Conservation (phyloP, 1,140 invertebrate genomes). For the Drosophila bifasciata region DNA sequence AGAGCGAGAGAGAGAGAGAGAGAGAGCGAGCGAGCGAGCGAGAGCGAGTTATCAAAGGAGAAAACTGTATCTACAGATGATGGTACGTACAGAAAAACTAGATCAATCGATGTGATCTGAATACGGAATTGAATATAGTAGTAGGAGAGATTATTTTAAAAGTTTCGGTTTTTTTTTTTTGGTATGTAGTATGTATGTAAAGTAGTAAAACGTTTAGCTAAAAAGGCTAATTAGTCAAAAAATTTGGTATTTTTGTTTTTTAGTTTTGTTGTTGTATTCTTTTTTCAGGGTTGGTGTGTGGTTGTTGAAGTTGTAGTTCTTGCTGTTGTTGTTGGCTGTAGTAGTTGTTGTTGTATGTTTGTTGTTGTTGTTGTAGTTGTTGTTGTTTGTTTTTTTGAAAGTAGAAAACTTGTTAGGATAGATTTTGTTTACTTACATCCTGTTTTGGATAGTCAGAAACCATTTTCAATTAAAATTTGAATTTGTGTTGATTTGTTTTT, state of each 20-base stretch:
- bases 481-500: conserved; percentile 53
- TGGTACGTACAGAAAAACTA: conserved; percentile 42
- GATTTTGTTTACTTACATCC: conserved; percentile 74
- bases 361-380: conserved; percentile 21
- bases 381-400: conserved; percentile 34
- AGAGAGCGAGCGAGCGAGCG: conserved; percentile 16
- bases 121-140: conserved; percentile 30
- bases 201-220: conserved; percentile 38
- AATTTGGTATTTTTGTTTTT: conserved; percentile 16
- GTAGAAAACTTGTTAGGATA: conserved; percentile 44
- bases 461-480: conserved; percentile 62
- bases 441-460: conserved; percentile 70
- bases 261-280: conserved; percentile 5
- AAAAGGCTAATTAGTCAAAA: conserved; percentile 33
- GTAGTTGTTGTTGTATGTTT: conserved; percentile 18
- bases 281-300: too few relatives aligned
- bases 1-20: too few relatives aligned
- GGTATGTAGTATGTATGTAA: conserved; percentile 30
- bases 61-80: conserved; percentile 47
- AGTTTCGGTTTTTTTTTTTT: conserved; percentile 15
- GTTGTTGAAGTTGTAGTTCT: conserved; percentile 12
- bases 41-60: conserved; percentile 12
- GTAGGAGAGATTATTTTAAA: too few relatives aligned
- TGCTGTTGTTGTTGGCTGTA: conserved; percentile 22
- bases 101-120: conserved; percentile 47